Conservation (phyloP, 1,140 invertebrate genomes). For the Lanistes nyassanus region DNA sequence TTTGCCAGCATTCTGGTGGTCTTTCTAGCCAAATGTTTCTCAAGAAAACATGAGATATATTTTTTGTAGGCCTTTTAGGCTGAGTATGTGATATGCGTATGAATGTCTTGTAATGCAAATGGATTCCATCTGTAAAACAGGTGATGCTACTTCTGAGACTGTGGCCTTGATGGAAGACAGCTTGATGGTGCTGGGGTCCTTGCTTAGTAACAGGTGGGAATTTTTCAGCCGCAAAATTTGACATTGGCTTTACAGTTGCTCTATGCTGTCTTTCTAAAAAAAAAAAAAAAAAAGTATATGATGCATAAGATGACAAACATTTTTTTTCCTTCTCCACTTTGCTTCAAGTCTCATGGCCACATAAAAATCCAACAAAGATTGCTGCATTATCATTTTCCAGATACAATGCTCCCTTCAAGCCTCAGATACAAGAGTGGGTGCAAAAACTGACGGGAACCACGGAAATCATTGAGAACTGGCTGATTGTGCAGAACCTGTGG, state of each 20-base stretch:
- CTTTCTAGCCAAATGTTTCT: background rate
- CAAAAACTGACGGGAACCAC: slow-evolving; percentile 94
- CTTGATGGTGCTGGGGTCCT: slow-evolving; percentile 92
- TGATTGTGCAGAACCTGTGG: slow-evolving; percentile 98
- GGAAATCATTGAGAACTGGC: slow-evolving; percentile 95
- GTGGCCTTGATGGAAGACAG: slow-evolving; percentile 95
- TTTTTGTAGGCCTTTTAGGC: background rate
- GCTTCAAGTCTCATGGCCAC: too few relatives aligned
- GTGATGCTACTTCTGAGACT: slow-evolving; percentile 79
- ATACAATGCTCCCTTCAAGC: slow-evolving; percentile 97
- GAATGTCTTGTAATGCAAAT: too few relatives aligned
- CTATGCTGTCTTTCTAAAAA: background rate
- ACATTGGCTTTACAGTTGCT: background rate
- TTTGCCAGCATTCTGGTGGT: background rate
- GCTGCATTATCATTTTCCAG: slow-evolving; percentile 66
- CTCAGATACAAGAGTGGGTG: slow-evolving; percentile 97
- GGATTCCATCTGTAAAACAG: slow-evolving; percentile 34
- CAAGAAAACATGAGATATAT: background rate
- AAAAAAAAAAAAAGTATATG: background rate
- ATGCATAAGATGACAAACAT: background rate
- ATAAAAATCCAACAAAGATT: background rate
- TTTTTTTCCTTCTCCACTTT: too few relatives aligned
- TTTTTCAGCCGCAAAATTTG: background rate
- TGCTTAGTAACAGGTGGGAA: slow-evolving; percentile 85
- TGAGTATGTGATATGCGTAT: background rate